These are phyloP conservation scores for Anabas testudineus DNA, from an alignment of 2,797 vertebrate genomes.

Conservation along the genomic window DNA sequence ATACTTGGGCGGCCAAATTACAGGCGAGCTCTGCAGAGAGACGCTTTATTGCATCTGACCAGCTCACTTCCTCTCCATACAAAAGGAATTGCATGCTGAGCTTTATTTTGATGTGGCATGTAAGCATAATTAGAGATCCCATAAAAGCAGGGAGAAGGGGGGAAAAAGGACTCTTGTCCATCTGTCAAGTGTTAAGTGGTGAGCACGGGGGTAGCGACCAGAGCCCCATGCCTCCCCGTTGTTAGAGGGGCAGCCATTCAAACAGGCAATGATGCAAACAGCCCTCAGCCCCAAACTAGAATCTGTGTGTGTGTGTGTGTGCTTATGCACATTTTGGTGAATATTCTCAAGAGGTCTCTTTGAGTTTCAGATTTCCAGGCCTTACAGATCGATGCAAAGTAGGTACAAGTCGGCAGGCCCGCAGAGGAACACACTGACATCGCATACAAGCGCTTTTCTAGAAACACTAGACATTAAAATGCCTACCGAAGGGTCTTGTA, in stretches of 20 bases:
- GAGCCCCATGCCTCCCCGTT: slow-evolving; percentile 51
- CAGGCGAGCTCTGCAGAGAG: slow-evolving; percentile 68
- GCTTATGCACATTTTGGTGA: slow-evolving; percentile 47
- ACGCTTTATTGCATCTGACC: slow-evolving; percentile 81
- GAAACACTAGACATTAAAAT: slow-evolving; percentile 45
- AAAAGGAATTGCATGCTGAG: slow-evolving; percentile 82
- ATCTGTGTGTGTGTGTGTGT: slow-evolving; percentile 42
- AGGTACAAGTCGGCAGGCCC: slow-evolving; percentile 61
- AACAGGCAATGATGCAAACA: slow-evolving; percentile 65
- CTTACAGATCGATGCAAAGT: slow-evolving; percentile 76
- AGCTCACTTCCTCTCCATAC: slow-evolving; percentile 80
- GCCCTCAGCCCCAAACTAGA: slow-evolving; percentile 46
- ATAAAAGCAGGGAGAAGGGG: slow-evolving; percentile 69
- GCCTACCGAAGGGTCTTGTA: slow-evolving; percentile 1
- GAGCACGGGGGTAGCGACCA: slow-evolving; percentile 56
- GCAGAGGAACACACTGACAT: slow-evolving; percentile 50
- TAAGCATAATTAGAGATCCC: slow-evolving; percentile 85
- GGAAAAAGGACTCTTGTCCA: slow-evolving; percentile 73
- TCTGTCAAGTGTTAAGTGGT: slow-evolving; percentile 81
- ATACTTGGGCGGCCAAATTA: slow-evolving; percentile 75
- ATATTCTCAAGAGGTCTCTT: slow-evolving; percentile 67
- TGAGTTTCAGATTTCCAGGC: slow-evolving; percentile 76
- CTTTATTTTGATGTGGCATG: slow-evolving; percentile 82
- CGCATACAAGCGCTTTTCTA: slow-evolving; percentile 63
- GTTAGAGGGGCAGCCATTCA: slow-evolving; percentile 57